Conservation (phyloP, 1,140 invertebrate species). For the Lucilia sericata region DNA sequence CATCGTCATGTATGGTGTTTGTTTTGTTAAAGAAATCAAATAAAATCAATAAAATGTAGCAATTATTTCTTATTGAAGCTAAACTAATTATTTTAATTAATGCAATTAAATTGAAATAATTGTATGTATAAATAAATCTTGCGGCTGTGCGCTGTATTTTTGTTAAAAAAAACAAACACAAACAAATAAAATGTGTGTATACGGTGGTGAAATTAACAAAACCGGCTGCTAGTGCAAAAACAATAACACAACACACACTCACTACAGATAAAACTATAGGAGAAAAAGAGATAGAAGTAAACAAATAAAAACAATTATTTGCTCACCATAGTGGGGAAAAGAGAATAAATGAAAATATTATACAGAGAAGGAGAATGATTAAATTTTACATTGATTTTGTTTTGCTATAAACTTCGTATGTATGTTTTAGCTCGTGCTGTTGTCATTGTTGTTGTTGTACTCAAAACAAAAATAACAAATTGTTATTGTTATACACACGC, state of each 20-base stretch:
- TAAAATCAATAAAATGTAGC: neutral
- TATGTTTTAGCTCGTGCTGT: too few relatives aligned
- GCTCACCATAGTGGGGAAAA: neutral
- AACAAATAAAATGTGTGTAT: neutral
- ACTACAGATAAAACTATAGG: neutral
- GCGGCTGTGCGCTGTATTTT: neutral
- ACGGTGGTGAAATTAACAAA: neutral
- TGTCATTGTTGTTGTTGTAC: too few relatives aligned
- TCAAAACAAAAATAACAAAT: too few relatives aligned
- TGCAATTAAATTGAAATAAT: neutral
- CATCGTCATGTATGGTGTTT: too few relatives aligned
- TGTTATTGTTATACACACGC: too few relatives aligned
- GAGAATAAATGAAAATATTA: neutral
- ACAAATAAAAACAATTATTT: too few relatives aligned
- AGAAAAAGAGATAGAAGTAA: too few relatives aligned
- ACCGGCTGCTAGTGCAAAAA: neutral
- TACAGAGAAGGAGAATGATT: neutral
- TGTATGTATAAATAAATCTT: neutral
- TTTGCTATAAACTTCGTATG: neutral
- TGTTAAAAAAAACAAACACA: neutral
- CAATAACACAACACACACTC: neutral
- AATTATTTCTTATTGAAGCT: neutral
- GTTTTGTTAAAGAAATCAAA: too few relatives aligned
- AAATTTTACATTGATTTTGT: neutral
- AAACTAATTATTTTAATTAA: neutral